Base-by-base conservation (phyloP, 2,797 vertebrate genomes). In the Sebastes vulpes region DNA sequence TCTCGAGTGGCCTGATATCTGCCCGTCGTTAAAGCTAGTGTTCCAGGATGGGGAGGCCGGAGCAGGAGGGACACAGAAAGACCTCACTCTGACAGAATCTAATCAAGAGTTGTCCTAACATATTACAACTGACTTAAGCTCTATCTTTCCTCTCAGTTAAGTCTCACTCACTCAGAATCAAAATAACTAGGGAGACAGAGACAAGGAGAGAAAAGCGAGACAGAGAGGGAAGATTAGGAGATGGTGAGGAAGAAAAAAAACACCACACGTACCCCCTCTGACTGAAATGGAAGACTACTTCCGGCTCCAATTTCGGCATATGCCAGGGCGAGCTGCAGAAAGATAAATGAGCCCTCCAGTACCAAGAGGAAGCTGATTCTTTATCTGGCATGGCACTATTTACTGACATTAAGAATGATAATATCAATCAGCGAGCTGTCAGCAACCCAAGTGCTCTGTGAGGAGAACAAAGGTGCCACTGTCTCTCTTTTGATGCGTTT, bases 361-460 rank as follows among this genome's bases (percentile, higher is more conserved):
- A 92, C 88, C 89, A 85, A 94, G 96, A 95, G 91, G 86, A 96
- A 96, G 90, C 92, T 79, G 93, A 94, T 96, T 93, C 91, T 91
- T 95, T 96, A 96, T 96, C 95, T 96, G 91, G 95, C 91, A 89
- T 91, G 89, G 91, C 89, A 94, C 95, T 97, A 96, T 97, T 95
- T 95, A 97, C 94, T 88, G 91, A 96, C 96, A 97, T 97, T 97
- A 97, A 97, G 96, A 96, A 97, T 97, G 95, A 96, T 96, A 97
- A 97, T 96, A 97, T 96, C 95, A 93, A 96, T 97, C 95, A 96
- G 93, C 87, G 77, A 91, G 85, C 93, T 97, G 94, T 93, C 95
- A 94, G 95, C 93, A 88, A 92, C 91, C 94, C 91, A 95, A 96
- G 94, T 95, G 94, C 94, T 92, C 86, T 90, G 90, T 29, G 90